A percentile compares a stretch with the other conserved stretches of the same genome.
Evolutionary conservation across 2,113 vertebrate species (phyloP).

Genomic region (Ptychochromis oligacanthus): DNA sequence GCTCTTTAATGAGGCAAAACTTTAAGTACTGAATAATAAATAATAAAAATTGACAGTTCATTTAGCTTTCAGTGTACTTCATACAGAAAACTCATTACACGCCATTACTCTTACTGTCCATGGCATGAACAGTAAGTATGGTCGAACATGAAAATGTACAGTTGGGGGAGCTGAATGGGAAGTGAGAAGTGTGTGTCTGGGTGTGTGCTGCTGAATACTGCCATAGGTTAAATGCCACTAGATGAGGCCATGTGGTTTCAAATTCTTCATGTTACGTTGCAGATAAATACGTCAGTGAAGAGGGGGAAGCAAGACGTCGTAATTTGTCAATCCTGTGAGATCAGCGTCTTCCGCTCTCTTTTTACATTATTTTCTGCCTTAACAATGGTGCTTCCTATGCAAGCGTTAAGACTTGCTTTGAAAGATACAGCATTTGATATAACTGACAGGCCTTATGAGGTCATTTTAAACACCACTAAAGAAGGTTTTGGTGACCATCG

Average conservation of each 20-base stretch:
- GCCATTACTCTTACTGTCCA: conserved; percentile 95
- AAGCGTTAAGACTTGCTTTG: not conserved
- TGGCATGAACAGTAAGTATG: conserved; percentile 92
- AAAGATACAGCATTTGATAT: not conserved
- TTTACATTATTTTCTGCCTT: not conserved
- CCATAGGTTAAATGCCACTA: not conserved
- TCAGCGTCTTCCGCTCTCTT: not conserved
- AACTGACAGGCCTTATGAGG: not conserved
- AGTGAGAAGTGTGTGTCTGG: not conserved
- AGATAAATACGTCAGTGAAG: not conserved
- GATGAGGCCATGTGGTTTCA: not conserved
- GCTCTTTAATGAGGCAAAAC: conserved; percentile 99
- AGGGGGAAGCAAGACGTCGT: not conserved
- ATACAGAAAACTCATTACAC: conserved; percentile 95
- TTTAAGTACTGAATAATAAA: conserved; percentile 99
- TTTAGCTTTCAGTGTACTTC: conserved; percentile 97
- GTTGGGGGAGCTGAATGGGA: conserved; percentile 34
- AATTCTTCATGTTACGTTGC: not conserved
- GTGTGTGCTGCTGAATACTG: not conserved
- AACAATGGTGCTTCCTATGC: not conserved
- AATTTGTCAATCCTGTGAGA: not conserved
- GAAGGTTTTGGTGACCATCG: not conserved
- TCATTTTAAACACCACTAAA: not conserved
- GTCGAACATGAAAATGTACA: conserved; percentile 71
- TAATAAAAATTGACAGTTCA: conserved; percentile 99